Evolutionary conservation across 2,113 vertebrate species (phyloP).

Genomic region (Gymnogyps californianus): DNA sequence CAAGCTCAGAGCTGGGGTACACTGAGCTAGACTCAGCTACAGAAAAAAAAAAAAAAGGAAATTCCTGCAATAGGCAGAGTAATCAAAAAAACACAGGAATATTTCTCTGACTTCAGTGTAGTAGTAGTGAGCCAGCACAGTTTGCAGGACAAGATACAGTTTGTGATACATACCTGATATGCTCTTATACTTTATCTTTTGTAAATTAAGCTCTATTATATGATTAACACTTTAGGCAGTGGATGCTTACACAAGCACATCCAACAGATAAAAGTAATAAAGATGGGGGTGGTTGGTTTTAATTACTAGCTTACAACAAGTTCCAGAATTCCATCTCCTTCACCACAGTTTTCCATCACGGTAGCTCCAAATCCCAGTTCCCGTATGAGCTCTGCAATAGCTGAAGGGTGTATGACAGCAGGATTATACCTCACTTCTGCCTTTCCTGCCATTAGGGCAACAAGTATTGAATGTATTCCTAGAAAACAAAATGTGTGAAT

Average conservation of each 20-base stretch:
- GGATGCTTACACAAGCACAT: background rate
- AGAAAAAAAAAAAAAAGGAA: background rate
- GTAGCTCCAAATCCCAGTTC: constrained; percentile 92
- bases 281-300: background rate
- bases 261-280: background rate
- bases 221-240: background rate
- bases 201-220: background rate
- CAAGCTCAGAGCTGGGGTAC: background rate
- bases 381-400: constrained; percentile 85
- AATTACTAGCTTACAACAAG: constrained; percentile 83
- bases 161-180: background rate
- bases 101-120: background rate
- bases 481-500: background rate
- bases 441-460: constrained; percentile 97
- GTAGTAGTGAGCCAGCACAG: background rate
- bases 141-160: background rate
- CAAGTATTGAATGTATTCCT: constrained; percentile 92
- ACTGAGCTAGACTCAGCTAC: background rate
- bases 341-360: constrained; percentile 87
- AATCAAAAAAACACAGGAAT: background rate
- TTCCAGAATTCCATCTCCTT: constrained; percentile 88
- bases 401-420: constrained; percentile 79
- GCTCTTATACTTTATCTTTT: background rate
- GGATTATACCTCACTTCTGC: constrained; percentile 94
- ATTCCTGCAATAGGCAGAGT: background rate